These are phyloP conservation scores for Hemitrygon akajei DNA, from an alignment of 2,797 vertebrate species.

Conservation along the genomic window DNA sequence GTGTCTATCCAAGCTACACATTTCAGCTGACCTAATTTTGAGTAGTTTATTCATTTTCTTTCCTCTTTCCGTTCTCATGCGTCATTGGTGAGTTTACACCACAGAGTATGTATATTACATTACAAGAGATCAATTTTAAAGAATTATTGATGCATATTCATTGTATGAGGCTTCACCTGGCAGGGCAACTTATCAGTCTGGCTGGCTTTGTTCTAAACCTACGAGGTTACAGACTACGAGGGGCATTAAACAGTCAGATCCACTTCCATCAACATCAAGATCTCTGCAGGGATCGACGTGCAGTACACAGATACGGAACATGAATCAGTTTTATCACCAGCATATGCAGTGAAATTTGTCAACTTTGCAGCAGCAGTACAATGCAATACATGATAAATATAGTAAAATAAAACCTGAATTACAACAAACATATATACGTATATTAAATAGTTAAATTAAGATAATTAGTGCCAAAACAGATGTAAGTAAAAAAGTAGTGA, in stretches of 20 bases:
- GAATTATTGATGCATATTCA: not conserved
- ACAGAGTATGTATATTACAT: not conserved
- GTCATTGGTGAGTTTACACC: not conserved
- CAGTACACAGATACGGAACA: not conserved
- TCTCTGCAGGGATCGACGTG: not conserved
- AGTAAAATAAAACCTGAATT: too few relatives aligned
- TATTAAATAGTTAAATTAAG: too few relatives aligned
- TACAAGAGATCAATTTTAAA: not conserved
- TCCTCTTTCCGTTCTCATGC: not conserved
- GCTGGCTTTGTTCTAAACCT: not conserved
- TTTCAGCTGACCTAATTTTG: slow-evolving; percentile 24
- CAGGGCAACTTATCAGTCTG: not conserved
- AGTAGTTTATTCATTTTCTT: slow-evolving; percentile 1
- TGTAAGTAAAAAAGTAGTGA: too few relatives aligned
- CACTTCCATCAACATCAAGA: not conserved
- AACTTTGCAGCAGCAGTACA: too few relatives aligned
- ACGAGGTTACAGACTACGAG: not conserved
- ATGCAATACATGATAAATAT: too few relatives aligned
- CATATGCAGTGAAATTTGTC: too few relatives aligned
- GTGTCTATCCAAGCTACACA: not conserved
- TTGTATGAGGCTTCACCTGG: not conserved
- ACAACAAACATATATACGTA: too few relatives aligned
- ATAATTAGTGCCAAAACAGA: too few relatives aligned
- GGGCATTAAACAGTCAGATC: not conserved
- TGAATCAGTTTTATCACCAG: too few relatives aligned